phyloP scores from a whole-genome alignment of 2,113 vertebrate species.

The Mus pahari region DNA sequence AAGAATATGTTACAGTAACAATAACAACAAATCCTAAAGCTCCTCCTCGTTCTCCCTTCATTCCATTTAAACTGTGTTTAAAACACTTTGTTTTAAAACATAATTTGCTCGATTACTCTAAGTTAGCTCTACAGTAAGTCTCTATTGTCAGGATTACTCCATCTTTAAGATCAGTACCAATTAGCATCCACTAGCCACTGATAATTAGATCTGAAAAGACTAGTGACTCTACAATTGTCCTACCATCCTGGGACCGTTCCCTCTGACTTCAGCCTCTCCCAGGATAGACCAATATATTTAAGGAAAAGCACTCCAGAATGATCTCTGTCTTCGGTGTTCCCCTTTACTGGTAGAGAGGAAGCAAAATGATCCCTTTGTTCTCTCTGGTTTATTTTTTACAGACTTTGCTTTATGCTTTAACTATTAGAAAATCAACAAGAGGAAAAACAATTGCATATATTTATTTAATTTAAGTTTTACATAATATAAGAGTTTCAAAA shows the following conservation, averaged over 20 bases:
- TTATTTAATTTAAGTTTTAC: not conserved
- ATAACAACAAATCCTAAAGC: not conserved
- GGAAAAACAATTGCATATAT: not conserved
- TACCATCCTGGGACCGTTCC: not conserved
- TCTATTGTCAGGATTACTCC: not conserved
- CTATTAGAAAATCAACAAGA: not conserved
- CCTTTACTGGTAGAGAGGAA: not conserved
- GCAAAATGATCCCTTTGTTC: not conserved
- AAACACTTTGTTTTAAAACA: not conserved
- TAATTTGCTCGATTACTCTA: not conserved
- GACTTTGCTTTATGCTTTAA: not conserved
- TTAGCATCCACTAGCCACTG: not conserved
- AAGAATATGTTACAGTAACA: not conserved
- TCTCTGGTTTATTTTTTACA: not conserved
- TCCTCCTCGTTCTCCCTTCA: not conserved
- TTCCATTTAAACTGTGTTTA: not conserved
- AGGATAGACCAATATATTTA: not conserved
- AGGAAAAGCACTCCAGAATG: not conserved
- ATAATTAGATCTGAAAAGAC: not conserved
- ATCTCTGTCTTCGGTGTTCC: rapidly evolving
- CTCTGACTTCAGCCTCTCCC: not conserved
- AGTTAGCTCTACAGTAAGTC: not conserved
- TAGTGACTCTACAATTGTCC: not conserved
- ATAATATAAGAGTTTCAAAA: not conserved
- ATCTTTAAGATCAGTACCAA: not conserved